These are phyloP conservation scores for Agraylea sexmaculata DNA, from an alignment of 1,140 invertebrate species.

Conservation along the genomic window DNA sequence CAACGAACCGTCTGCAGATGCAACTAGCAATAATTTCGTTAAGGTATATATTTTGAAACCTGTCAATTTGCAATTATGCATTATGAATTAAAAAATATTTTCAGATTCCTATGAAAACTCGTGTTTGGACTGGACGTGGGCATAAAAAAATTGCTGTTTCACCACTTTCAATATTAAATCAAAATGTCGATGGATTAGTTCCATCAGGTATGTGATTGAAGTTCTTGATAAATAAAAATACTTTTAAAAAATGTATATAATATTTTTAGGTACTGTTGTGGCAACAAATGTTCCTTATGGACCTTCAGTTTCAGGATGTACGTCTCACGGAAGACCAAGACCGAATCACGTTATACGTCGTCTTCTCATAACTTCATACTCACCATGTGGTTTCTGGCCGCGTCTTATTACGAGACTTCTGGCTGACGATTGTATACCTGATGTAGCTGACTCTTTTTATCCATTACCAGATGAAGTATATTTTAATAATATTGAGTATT, in stretches of 20 bases:
- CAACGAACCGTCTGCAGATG: conserved; percentile 41
- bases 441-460: conserved; percentile 65
- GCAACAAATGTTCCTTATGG: conserved; percentile 19
- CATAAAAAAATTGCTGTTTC: conserved; percentile 47
- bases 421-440: conserved; percentile 77
- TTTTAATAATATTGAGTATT: conserved; percentile 8
- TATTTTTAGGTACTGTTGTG: conserved; percentile 16
- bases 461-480: conserved; percentile 47
- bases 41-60: conserved; percentile 14
- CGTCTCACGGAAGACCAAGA: conserved; percentile 31
- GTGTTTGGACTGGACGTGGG: conserved; percentile 50
- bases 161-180: conserved; percentile 35
- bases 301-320: conserved; percentile 25
- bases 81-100: too few relatives aligned
- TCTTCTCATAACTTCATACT: conserved; percentile 84
- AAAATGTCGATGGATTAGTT: conserved; percentile 16
- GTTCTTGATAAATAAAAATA: too few relatives aligned
- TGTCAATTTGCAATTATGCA: too few relatives aligned
- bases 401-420: conserved; percentile 83
- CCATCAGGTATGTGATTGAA: conserved; percentile 16
- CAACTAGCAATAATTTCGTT: conserved; percentile 13
- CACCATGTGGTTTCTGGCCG: conserved; percentile 97
- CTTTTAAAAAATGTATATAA: conserved; percentile 5
- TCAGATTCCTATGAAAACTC: conserved; percentile 57
- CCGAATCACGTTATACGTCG: conserved; percentile 50